Base-by-base conservation (phyloP, 1,140 invertebrate genomes). In the Hypsibius dujardini region DNA sequence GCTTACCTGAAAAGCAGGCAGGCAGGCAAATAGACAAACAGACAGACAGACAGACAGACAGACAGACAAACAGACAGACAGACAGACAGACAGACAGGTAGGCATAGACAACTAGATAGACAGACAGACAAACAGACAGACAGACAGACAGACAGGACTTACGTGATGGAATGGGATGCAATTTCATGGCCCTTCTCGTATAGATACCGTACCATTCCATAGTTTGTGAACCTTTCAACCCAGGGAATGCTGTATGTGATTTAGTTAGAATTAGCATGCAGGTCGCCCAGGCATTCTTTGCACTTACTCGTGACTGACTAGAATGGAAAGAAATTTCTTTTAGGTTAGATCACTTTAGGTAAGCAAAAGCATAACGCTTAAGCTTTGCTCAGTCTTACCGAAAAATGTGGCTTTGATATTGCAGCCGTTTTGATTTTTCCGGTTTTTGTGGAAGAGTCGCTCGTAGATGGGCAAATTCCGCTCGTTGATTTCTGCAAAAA, bases 351-450 rank as follows among this genome's bases (percentile, higher is more conserved):
- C 28, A 28, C 28, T 28, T 28, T 28, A 28, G 28, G 28, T 28
- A 28, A 28, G 28, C 28, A 28, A 28, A 28, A 28, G 28, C 28
- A 28, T 28, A 28, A 28, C 28, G 28, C 28, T 28, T 28, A 28
- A 28, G 28, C 28, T 28, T 28, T 28, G 28, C 28, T 28, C 28
- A 28, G 50, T 56, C n/a, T 56, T 56, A 56, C 50, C 75, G 73
- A 83, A 84, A 73, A 84, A 82, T 2, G 84, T 85, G 72, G 79
- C 82, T 42, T 77, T 77, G 60, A 85, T 83, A 1, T 81, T 79
- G 74, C 83, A 84, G 0, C 81, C 80, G 74, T 82, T 82, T 46
- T 81, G 79, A 74, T 83, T 83, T 47, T 74, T 76, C 69, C 77
- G 73, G 7, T 73, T 71, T 56, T 56, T 56, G 50, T 56, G 50